Evolutionary conservation across 2,888 invertebrate genomes (phyloP).

Genomic region (Ormyrus nitidulus): DNA sequence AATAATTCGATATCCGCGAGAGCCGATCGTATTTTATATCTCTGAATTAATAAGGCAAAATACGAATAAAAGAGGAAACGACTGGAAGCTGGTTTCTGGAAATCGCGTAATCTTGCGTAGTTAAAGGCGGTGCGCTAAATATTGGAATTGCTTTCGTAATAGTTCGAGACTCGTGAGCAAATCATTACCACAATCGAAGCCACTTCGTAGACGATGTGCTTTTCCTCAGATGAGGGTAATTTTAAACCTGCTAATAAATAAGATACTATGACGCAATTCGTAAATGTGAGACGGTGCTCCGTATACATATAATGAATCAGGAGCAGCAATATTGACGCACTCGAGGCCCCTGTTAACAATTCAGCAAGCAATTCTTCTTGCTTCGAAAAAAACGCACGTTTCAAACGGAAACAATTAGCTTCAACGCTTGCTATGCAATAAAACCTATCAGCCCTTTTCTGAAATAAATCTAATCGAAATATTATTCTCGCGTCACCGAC

Average conservation of each 20-base stretch:
- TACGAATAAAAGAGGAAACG: constrained; percentile 6
- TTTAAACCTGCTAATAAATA: constrained; percentile 3
- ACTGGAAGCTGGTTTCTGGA: not conserved
- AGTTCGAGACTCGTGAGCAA: not conserved
- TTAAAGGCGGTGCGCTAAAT: not conserved
- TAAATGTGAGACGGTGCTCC: not conserved
- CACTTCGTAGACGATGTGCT: not conserved
- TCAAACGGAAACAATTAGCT: constrained; percentile 21
- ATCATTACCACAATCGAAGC: not conserved
- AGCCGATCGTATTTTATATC: too few relatives aligned
- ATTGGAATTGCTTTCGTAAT: constrained; percentile 33
- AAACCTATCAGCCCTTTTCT: not conserved
- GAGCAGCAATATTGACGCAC: not conserved
- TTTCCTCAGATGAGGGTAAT: not conserved
- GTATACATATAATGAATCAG: constrained; percentile 11
- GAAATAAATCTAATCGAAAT: too few relatives aligned
- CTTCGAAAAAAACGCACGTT: not conserved
- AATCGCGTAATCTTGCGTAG: constrained; percentile 3
- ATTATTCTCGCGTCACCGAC: too few relatives aligned
- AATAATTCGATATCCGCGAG: too few relatives aligned
- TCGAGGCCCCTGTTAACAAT: constrained; percentile 19
- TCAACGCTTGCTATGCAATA: not conserved
- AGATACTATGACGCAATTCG: constrained; percentile 8
- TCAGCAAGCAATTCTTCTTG: constrained; percentile 10
- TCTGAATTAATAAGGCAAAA: not conserved